phyloP scores from a whole-genome alignment of 2,888 invertebrate genomes.

The Lasioglossum calceatum region DNA sequence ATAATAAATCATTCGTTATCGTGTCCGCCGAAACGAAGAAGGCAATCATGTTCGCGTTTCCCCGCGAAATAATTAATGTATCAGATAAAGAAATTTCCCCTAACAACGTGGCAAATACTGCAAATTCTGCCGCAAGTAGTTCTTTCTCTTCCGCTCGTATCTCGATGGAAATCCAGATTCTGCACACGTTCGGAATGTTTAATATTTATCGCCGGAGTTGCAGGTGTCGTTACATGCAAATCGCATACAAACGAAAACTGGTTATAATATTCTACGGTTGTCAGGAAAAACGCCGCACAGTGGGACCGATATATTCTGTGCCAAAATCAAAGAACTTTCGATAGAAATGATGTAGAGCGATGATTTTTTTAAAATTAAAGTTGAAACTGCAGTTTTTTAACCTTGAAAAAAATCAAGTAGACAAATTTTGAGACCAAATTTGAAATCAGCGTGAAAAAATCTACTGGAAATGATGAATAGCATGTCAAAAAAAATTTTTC shows the following conservation, averaged over 20 bases:
- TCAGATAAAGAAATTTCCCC: not conserved
- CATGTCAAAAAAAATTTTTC: no score
- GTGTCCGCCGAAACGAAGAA: not conserved
- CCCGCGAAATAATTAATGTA: not conserved
- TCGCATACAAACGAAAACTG: not conserved
- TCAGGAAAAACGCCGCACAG: no score
- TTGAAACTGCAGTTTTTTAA: no score
- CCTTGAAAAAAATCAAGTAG: no score
- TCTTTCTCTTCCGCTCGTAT: not conserved
- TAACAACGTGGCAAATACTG: not conserved
- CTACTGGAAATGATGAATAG: no score
- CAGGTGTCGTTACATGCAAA: not conserved
- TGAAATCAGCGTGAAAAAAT: no score
- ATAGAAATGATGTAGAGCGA: no score
- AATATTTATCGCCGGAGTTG: not conserved
- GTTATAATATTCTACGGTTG: no score
- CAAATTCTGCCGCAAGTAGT: not conserved
- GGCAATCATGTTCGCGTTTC: not conserved
- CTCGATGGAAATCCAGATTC: not conserved
- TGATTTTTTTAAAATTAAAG: no score
- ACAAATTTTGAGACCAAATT: no score
- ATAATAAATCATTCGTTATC: not conserved
- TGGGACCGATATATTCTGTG: no score
- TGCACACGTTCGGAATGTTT: not conserved
- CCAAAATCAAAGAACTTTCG: no score